Percentiles rank a stretch among this genome's conserved stretches.
Evolutionary conservation across 2,888 invertebrate genomes (phyloP).

Genomic region (Branchipolynoe longqiensis): DNA sequence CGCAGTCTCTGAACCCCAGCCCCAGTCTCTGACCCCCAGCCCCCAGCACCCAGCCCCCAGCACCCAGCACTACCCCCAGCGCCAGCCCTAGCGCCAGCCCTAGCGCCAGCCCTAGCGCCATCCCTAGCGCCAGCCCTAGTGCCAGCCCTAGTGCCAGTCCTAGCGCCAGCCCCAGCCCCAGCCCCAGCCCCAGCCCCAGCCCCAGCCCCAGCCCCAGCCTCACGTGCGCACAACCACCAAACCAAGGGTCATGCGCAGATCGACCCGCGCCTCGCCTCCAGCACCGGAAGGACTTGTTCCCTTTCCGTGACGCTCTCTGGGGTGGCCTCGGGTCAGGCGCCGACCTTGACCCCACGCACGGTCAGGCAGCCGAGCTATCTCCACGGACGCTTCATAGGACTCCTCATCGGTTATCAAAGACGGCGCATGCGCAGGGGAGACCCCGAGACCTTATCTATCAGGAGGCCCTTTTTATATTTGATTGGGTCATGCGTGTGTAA

Average conservation of each 20-base stretch:
- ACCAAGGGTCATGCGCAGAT: too few species aligned
- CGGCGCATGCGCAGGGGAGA: neutral
- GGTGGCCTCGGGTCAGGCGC: slow-evolving; percentile 7
- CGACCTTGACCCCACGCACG: neutral
- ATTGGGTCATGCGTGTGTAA: neutral
- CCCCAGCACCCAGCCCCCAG: too few species aligned
- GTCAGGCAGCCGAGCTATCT: slow-evolving; percentile 18
- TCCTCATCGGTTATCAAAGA: neutral
- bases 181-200: too few species aligned
- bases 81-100: too few species aligned
- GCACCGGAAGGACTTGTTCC: neutral
- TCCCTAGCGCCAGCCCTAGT: too few species aligned
- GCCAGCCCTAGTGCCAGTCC: too few species aligned
- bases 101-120: too few species aligned
- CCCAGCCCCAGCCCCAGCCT: too few species aligned
- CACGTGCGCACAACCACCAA: too few species aligned
- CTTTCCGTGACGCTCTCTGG: neutral
- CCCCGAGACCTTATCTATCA: neutral
- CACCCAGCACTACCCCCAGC: too few species aligned
- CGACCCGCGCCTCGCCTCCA: neutral
- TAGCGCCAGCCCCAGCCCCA: too few species aligned
- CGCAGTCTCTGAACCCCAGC: neutral
- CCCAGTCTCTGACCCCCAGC: too few species aligned
- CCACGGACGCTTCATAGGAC: neutral
- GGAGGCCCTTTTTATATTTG: neutral